A percentile compares a stretch with the other conserved stretches of the same genome.
These are phyloP conservation scores for Sardinella longiceps DNA, from an alignment of 2,797 vertebrate species.

Conservation along the genomic window DNA sequence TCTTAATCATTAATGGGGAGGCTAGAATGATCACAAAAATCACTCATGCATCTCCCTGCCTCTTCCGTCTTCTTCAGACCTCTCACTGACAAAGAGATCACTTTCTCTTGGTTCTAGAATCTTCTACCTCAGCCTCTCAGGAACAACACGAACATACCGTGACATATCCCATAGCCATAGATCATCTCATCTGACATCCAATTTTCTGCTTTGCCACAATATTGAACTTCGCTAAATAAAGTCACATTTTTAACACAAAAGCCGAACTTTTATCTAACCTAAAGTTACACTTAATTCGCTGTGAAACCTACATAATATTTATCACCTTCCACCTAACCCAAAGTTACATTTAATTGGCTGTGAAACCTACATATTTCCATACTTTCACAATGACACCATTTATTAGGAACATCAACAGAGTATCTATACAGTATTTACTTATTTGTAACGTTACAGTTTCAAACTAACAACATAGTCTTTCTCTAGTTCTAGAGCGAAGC, in stretches of 20 bases:
- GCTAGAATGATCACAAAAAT: slow-evolving; percentile 18
- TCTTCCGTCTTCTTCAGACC: background rate
- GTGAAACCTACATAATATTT: background rate
- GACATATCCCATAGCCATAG: background rate
- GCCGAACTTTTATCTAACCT: too few species aligned
- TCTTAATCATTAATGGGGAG: slow-evolving; percentile 24
- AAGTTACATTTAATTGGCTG: background rate
- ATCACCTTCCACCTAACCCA: too few species aligned
- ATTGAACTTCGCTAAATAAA: too few species aligned
- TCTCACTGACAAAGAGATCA: background rate
- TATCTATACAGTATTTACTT: background rate
- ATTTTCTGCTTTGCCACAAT: background rate
- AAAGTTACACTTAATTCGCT: background rate
- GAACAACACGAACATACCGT: background rate
- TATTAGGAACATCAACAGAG: background rate
- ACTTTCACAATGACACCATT: background rate
- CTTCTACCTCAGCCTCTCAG: too few species aligned
- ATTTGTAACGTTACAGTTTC: background rate
- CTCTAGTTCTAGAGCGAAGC: background rate
- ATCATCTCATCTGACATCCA: background rate
- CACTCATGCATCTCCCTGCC: background rate
- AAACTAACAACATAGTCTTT: background rate
- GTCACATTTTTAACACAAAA: too few species aligned
- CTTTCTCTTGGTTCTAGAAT: slow-evolving; percentile 25
- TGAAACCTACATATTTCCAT: background rate